A percentile compares a stretch with the other conserved stretches of the same genome.
Conservation (phyloP, 1,140 invertebrate species). For the Halesus radiatus region DNA sequence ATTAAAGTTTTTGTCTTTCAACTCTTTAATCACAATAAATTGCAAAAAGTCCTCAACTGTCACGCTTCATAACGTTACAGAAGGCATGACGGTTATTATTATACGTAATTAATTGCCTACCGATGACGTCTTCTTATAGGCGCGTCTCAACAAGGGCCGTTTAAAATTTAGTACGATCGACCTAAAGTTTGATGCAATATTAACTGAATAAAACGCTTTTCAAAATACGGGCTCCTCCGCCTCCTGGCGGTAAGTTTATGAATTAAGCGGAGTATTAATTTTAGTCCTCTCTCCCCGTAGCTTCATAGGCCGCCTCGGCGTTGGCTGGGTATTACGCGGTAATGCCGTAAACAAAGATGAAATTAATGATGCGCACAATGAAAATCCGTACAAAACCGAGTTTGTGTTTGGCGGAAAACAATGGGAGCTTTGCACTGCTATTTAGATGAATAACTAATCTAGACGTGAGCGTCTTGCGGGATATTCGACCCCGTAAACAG, state of each 20-base stretch:
- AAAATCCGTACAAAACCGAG: conserved; percentile 58
- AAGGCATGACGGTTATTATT: conserved; percentile 53
- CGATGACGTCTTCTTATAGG: conserved; percentile 36
- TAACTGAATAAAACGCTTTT: conserved; percentile 43
- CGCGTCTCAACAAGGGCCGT: conserved; percentile 10
- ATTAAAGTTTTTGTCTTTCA: conserved; percentile 39
- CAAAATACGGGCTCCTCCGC: background rate
- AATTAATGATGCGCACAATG: conserved; percentile 58
- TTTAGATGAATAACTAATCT: conserved; percentile 56
- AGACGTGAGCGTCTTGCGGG: conserved; percentile 41
- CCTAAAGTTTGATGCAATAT: conserved; percentile 43
- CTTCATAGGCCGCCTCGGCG: conserved; percentile 27
- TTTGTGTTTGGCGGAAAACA: conserved; percentile 55
- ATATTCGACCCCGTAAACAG: conserved; percentile 28
- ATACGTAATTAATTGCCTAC: conserved; percentile 51
- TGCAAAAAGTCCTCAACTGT: conserved; percentile 51
- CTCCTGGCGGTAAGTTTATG: conserved; percentile 37
- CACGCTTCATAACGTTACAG: conserved; percentile 50
- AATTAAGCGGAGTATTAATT: conserved; percentile 53
- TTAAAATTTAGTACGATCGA: conserved; percentile 31
- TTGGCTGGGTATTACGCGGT: conserved; percentile 52
- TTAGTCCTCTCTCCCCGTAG: conserved; percentile 35
- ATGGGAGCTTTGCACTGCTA: conserved; percentile 53
- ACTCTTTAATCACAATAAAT: conserved; percentile 42
- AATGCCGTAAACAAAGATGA: conserved; percentile 58